Evolutionary conservation across 2,113 vertebrate genomes (phyloP), one percentile per base, ranked within the genome.

Genomic region (Psettodes erumei): DNA sequence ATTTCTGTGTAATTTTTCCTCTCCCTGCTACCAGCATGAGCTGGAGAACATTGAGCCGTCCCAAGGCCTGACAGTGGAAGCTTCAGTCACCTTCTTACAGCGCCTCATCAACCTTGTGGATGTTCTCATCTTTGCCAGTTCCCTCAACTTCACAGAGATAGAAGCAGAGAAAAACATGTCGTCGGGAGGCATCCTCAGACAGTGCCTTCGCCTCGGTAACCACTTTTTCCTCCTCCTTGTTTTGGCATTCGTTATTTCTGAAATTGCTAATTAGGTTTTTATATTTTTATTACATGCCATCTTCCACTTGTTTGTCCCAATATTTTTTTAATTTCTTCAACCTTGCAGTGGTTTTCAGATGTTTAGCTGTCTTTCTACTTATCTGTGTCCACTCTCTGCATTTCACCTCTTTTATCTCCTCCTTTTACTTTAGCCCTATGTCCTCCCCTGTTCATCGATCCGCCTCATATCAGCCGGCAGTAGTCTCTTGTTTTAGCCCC

Each of bases 111-210:
- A 93, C 91, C 96, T 99, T 56, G 96, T 97, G 79, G 98, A 99
- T 72, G 97, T 98, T 23, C 94, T 99, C 56, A 95, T 99, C 91
- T 98, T 99, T 84, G 97, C 98, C 92, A 99, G 98, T 87, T 97
- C 97, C 27, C 96, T 99, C 69, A 96, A 95, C 91, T 99, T 99
- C 90, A 94, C 95, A 6, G 98, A 99, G 94, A 97, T 99, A 66
- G 98, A 99, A 89, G 96, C 98, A 45, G 98, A 99, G 94, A 99
- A 99, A 86, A 99, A 98, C 91, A 98, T 99, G 97, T 97, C 98
- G 7, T 96, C 97, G 11, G 98, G 98, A 79, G 98, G 98, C 85
- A 93, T 99, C 93, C 92, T 99, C 55, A 92, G 98, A 15, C 98
- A 99, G 43, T 98, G 98, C 91, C 96, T 99, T 58, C 95, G 98